Conservation (phyloP, 2,113 vertebrate species). For the Pluvialis apricaria region DNA sequence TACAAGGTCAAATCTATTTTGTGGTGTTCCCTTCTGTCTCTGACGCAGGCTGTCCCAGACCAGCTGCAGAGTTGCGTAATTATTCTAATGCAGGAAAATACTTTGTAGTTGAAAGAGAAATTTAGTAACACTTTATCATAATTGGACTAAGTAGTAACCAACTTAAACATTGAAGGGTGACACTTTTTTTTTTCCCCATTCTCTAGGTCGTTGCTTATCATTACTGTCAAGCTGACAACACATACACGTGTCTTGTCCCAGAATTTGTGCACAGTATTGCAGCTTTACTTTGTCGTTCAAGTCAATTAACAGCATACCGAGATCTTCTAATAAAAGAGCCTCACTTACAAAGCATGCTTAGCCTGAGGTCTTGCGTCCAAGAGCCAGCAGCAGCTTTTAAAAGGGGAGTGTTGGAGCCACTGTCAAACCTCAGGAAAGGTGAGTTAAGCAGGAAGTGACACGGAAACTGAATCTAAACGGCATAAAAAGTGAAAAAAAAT, state of each 20-base stretch:
- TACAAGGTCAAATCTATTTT: background rate
- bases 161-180: background rate
- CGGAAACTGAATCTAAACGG: background rate
- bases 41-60: background rate
- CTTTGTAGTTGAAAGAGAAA: background rate
- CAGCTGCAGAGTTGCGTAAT: background rate
- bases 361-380: conserved; percentile 93
- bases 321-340: conserved; percentile 90
- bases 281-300: conserved; percentile 89
- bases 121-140: background rate
- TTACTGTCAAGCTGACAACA: conserved; percentile 98
- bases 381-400: conserved; percentile 89
- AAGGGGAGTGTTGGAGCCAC: conserved; percentile 91
- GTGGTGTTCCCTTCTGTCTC: background rate
- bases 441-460: background rate
- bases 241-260: conserved; percentile 94
- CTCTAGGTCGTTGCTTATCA: conserved; percentile 94
- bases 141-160: background rate
- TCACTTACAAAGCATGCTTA: conserved; percentile 92
- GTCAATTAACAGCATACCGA: conserved; percentile 84
- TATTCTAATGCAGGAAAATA: background rate
- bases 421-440: conserved; percentile 87
- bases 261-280: conserved; percentile 96
- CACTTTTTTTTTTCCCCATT: background rate
- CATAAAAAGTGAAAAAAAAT: background rate